phyloP scores from a whole-genome alignment of 92 coral and sea anemone genomes.

The Siderastrea radians region DNA sequence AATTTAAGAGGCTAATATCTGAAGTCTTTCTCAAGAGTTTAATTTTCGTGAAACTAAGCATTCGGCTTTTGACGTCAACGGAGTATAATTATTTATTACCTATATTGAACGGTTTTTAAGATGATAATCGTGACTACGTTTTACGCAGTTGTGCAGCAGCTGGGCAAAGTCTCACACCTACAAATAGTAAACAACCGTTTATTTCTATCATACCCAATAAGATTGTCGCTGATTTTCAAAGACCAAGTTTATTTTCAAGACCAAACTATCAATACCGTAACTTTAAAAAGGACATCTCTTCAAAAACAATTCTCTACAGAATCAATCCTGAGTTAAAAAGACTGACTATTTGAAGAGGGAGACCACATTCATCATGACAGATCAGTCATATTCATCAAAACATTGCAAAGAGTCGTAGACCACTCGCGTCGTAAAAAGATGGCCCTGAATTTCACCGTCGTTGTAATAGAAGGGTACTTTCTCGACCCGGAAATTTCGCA shows the following conservation, averaged over 20 bases:
- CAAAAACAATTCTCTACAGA: no score
- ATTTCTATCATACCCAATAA: background rate
- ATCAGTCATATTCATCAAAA: background rate
- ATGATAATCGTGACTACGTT: background rate
- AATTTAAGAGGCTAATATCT: no score
- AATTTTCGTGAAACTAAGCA: background rate
- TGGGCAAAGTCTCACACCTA: background rate
- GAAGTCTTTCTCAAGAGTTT: background rate
- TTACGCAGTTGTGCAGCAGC: background rate
- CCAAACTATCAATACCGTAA: no score
- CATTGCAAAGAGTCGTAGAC: no score
- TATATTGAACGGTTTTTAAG: background rate
- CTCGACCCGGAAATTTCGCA: conserved; percentile 6
- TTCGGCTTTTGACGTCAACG: background rate
- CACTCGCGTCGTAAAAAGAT: background rate
- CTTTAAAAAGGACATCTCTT: no score
- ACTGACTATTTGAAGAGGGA: background rate
- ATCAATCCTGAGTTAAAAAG: background rate
- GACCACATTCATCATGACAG: background rate
- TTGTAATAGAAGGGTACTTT: background rate
- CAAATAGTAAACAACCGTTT: background rate
- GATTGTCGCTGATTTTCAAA: no score
- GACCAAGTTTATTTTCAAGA: no score
- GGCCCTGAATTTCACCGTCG: conserved; percentile 19
- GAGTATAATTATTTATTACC: no score